Evolutionary conservation across 1,140 invertebrate species (phyloP).

Genomic region (Drosophila ficusphila): DNA sequence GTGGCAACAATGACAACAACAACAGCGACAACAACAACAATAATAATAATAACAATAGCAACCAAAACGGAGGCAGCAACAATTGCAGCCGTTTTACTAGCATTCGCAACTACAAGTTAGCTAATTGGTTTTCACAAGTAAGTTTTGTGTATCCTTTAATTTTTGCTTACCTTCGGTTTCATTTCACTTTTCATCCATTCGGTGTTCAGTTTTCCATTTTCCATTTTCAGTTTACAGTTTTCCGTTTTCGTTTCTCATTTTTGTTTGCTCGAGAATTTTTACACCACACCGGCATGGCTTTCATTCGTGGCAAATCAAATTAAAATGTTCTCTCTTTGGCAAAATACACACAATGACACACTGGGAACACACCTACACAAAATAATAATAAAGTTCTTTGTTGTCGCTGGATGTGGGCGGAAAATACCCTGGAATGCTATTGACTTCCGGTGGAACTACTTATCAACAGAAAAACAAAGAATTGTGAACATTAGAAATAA

Average conservation of each 20-base stretch:
- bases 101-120: slow-evolving; percentile 58
- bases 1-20: slow-evolving; percentile 3
- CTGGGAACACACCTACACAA: neutral
- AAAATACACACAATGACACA: slow-evolving; percentile 25
- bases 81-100: slow-evolving; percentile 40
- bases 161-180: slow-evolving; percentile 2
- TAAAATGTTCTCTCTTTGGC: slow-evolving; percentile 68
- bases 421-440: neutral
- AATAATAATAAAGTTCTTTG: slow-evolving; percentile 20
- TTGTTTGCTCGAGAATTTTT: slow-evolving; percentile 43
- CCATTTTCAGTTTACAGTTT: no score
- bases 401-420: neutral
- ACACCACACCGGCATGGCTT: slow-evolving; percentile 22
- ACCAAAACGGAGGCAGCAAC: slow-evolving; percentile 22
- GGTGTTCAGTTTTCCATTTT: slow-evolving; percentile 25
- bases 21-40: slow-evolving; percentile 29
- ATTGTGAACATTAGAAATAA: neutral
- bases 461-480: no score
- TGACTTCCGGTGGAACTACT: neutral
- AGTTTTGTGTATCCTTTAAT: slow-evolving; percentile 58
- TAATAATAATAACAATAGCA: slow-evolving; percentile 29
- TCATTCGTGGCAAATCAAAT: slow-evolving; percentile 72
- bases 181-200: neutral
- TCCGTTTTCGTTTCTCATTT: slow-evolving; percentile 25
- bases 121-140: slow-evolving; percentile 75